Percentiles rank a stretch among this genome's conserved stretches.
These are phyloP conservation scores for Bergia puertoricense DNA, from an alignment of 92 coral and sea anemone species.

Conservation along the genomic window DNA sequence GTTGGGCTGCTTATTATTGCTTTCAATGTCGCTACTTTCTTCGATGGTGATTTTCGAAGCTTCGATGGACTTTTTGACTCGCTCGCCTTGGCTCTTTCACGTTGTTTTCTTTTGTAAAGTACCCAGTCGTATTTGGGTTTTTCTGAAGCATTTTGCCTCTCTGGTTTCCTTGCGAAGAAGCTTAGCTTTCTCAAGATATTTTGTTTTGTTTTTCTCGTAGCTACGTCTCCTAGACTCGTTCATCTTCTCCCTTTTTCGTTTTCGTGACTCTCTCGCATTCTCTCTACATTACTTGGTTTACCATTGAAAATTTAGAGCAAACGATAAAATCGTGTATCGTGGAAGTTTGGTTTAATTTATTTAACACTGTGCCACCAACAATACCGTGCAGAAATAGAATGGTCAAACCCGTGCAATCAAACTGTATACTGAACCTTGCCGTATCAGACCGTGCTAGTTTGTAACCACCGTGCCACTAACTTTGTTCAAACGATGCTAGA, in stretches of 20 bases:
- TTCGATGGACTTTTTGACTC: neutral
- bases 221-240: neutral
- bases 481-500: too few species aligned
- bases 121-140: too few species aligned
- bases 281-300: neutral
- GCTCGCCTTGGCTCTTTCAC: too few species aligned
- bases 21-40: slow-evolving; percentile 6
- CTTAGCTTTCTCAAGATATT: slow-evolving; percentile 9
- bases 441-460: too few species aligned
- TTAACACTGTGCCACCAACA: too few species aligned
- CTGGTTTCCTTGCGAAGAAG: neutral
- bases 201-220: neutral
- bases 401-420: too few species aligned
- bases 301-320: neutral
- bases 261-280: slow-evolving; percentile 11
- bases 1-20: neutral
- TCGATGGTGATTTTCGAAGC: neutral
- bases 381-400: too few species aligned
- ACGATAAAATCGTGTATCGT: too few species aligned
- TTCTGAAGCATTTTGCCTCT: too few species aligned
- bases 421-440: too few species aligned
- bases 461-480: too few species aligned
- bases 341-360: too few species aligned
- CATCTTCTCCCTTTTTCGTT: slow-evolving; percentile 16
- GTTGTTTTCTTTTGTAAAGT: neutral